Conservation (phyloP, 2,888 invertebrate genomes). For the Petrolisthes cinctipes region DNA sequence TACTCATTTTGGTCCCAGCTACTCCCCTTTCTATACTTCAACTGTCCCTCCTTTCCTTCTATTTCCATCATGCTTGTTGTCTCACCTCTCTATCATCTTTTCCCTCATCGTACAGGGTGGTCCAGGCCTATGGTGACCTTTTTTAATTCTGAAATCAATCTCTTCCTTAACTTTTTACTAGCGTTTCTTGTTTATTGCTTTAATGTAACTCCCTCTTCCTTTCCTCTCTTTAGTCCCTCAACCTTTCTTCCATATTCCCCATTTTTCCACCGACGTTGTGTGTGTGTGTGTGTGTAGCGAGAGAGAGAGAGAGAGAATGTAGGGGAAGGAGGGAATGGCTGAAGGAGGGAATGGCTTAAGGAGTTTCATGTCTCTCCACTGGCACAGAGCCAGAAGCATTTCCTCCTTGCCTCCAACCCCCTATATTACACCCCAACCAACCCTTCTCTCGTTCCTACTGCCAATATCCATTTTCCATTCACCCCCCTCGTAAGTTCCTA, state of each 20-base stretch:
- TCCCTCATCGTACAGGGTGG: too few relatives aligned
- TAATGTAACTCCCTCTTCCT: neutral
- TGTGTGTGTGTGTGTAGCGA: too few relatives aligned
- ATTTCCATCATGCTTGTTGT: neutral
- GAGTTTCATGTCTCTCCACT: too few relatives aligned
- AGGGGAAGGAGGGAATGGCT: too few relatives aligned
- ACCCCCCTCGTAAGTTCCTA: too few relatives aligned
- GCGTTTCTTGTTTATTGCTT: neutral
- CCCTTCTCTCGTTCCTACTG: too few relatives aligned
- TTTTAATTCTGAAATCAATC: neutral
- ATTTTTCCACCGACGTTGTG: neutral
- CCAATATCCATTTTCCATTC: too few relatives aligned
- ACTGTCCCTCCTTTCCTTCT: neutral
- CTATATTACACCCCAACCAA: too few relatives aligned
- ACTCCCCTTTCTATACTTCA: neutral
- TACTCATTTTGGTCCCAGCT: neutral
- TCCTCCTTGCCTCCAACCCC: too few relatives aligned
- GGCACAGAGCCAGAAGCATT: too few relatives aligned
- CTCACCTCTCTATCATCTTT: neutral
- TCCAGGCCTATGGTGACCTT: neutral
- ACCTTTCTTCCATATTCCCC: neutral
- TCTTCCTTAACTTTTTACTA: neutral
- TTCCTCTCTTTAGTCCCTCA: neutral
- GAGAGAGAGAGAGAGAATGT: too few relatives aligned
- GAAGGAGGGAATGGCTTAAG: too few relatives aligned